Evolutionary conservation across 2,797 vertebrate genomes (phyloP).

Genomic region (Nyctalus aviator): DNA sequence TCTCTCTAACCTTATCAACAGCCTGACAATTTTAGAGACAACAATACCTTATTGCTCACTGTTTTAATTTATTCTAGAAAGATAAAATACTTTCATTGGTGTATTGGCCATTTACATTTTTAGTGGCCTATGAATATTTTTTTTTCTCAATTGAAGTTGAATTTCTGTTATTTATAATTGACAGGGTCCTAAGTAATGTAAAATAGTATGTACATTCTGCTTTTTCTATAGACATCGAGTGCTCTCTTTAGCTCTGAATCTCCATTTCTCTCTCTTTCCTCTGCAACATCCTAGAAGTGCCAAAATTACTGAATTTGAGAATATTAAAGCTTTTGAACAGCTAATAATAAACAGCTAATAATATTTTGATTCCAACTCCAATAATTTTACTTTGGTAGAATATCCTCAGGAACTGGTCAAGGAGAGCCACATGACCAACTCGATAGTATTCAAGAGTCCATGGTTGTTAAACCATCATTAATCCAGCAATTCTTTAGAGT

Average conservation of each 20-base stretch:
- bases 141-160: background rate
- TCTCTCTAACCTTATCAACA: background rate
- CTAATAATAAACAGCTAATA: background rate
- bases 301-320: background rate
- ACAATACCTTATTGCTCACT: background rate
- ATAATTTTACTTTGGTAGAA: background rate
- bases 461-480: background rate
- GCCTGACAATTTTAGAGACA: background rate
- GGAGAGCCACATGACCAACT: background rate
- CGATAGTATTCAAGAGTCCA: background rate
- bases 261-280: background rate
- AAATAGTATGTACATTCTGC: background rate
- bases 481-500: background rate
- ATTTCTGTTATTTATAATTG: background rate
- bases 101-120: background rate
- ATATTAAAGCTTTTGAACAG: background rate
- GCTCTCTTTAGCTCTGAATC: background rate
- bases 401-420: background rate
- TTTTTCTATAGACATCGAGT: background rate
- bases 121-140: background rate
- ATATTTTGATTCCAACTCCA: background rate
- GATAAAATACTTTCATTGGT: background rate
- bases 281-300: background rate
- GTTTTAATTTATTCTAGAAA: slow-evolving; percentile 16
- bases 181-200: background rate